These are phyloP conservation scores for Rattus rattus DNA, from an alignment of 2,113 vertebrate genomes.

Conservation along the genomic window DNA sequence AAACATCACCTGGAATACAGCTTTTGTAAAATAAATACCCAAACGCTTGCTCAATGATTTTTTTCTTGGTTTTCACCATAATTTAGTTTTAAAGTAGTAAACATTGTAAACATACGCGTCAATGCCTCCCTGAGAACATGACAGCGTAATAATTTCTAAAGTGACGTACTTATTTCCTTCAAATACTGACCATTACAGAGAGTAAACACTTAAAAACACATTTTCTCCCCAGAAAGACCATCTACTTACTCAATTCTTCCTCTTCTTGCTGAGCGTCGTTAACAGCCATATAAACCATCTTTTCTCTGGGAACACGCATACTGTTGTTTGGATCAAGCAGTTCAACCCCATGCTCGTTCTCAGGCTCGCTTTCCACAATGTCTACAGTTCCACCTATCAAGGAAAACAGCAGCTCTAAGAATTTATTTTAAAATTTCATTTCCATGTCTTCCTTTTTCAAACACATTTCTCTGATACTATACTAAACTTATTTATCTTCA, in stretches of 20 bases:
- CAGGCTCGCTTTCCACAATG: constrained; percentile 95
- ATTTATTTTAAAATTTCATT: constrained; percentile 68
- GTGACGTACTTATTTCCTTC: constrained; percentile 45
- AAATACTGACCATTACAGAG: neutral
- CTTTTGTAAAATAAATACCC: constrained; percentile 52
- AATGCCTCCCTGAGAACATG: neutral
- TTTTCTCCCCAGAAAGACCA: constrained; percentile 85
- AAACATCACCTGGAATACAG: constrained; percentile 47
- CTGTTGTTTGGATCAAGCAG: constrained; percentile 92
- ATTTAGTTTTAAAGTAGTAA: constrained; percentile 55
- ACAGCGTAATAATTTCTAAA: constrained; percentile 26
- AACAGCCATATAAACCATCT: constrained; percentile 99
- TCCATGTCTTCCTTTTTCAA: constrained; percentile 37
- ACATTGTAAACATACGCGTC: constrained; percentile 31
- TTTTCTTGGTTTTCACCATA: constrained; percentile 52
- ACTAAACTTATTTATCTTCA: constrained; percentile 53
- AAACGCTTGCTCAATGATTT: constrained; percentile 37
- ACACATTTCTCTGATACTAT: constrained; percentile 44
- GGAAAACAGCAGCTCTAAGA: constrained; percentile 74
- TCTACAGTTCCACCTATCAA: constrained; percentile 94
- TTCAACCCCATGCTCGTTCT: constrained; percentile 91
- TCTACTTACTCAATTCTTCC: constrained; percentile 93
- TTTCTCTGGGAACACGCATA: constrained; percentile 93
- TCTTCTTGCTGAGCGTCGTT: constrained; percentile 95
- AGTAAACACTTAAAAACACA: constrained; percentile 49